Conservation (phyloP, 2,113 vertebrate species). For the Camelus bactrianus region DNA sequence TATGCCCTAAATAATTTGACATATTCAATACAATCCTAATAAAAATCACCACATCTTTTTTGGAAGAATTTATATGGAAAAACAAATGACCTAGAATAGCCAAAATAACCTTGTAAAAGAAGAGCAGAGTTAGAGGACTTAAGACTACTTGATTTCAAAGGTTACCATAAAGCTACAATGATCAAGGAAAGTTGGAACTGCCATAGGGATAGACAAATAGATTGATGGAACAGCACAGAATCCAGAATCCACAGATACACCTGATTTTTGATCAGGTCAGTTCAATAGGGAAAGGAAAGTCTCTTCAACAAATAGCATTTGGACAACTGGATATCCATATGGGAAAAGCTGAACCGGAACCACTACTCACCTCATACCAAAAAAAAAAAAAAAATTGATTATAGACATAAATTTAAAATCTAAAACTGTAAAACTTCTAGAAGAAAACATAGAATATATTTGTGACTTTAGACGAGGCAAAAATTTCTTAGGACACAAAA, state of each 20-base stretch:
- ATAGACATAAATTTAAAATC: slow-evolving; percentile 35
- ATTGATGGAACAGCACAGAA: background rate
- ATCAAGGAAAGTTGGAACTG: slow-evolving; percentile 12
- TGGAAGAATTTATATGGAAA: slow-evolving; percentile 10
- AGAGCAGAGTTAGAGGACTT: background rate
- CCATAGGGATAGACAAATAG: background rate
- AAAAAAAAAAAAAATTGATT: slow-evolving; percentile 12
- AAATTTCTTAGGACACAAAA: slow-evolving; percentile 33
- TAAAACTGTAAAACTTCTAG: slow-evolving; percentile 5
- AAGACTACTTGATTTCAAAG: background rate
- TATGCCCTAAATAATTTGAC: background rate
- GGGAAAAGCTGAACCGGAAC: background rate
- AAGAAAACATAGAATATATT: slow-evolving; percentile 23
- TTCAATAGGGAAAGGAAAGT: slow-evolving; percentile 22
- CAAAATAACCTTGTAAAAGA: slow-evolving; percentile 1
- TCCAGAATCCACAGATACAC: background rate
- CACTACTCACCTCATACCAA: background rate
- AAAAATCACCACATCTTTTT: slow-evolving; percentile 6
- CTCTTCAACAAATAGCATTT: slow-evolving; percentile 4
- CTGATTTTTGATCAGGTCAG: background rate
- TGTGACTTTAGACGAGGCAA: slow-evolving; percentile 12
- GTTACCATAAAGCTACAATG: background rate
- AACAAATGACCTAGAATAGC: background rate
- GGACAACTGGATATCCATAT: background rate
- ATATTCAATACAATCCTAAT: background rate